Evolutionary conservation across 2,888 invertebrate species (phyloP), one percentile per base, ranked within the genome.

Genomic region (Monopis laevigella): DNA sequence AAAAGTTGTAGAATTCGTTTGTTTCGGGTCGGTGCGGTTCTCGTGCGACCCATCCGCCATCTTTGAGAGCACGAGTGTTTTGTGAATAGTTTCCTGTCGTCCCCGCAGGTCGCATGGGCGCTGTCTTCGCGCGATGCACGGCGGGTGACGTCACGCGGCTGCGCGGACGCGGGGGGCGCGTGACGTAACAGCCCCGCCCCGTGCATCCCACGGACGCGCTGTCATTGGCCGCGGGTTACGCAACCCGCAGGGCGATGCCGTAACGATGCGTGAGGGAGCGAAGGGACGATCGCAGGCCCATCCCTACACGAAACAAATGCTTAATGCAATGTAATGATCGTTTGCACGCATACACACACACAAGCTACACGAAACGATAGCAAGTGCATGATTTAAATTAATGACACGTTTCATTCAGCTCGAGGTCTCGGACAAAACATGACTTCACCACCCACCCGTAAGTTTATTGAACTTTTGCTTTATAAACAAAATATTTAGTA

Each of bases 31-130:
- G 75, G 82, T 73, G 67, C 83, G 83, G 65, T 82, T 82, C 73
- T 82, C 83, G 80, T 83, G 82, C 85, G 85, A 84, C 85, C 87
- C 86, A 87, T 89, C 89, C 88, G 89, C 89, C 89, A 89, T 89
- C 86, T 89, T 89, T 88, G 84, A 85, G 86, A 86, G 83, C 86
- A 82, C 85, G 84, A 83, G 72, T 81, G 80, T 78, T 80, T 80
- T 78, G 80, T 75, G 60, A 48, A 41, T 50, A 63, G 75, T 66
- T 75, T 67, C 55, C 48, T 17, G 12, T 32, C 32, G 56, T 59
- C 58, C 55, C 58, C 55, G 65, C 61, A 63, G 61, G 57, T 61
- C 46, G 61, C 51, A 52, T 48, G 41, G 47, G 51, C 45, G 27
- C 35, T 28, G 12, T 26, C 27, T 3, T 40, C 42, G 44, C 38